These are phyloP conservation scores for Pogoniulus pusillus DNA, from an alignment of 2,797 vertebrate genomes.

Conservation along the genomic window DNA sequence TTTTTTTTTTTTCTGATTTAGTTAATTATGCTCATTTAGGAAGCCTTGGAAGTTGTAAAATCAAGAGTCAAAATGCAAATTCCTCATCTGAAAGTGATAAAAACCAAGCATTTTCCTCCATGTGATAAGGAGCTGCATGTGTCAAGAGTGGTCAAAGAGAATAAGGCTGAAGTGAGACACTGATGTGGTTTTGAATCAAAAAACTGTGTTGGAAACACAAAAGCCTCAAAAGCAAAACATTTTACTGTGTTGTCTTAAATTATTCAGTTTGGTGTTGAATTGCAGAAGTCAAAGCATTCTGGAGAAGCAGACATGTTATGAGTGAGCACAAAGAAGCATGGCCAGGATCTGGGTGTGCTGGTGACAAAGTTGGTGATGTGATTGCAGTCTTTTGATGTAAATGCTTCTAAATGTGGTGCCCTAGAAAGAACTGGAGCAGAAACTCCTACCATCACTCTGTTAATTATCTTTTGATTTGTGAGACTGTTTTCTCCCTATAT, in stretches of 20 bases:
- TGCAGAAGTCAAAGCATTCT: slow-evolving; percentile 8
- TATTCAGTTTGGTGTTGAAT: neutral
- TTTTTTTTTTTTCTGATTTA: neutral
- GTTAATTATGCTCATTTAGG: slow-evolving; percentile 10
- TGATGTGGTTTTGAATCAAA: neutral
- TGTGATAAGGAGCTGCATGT: neutral
- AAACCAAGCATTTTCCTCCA: neutral
- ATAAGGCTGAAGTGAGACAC: neutral
- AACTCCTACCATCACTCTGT: neutral
- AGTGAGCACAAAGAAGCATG: neutral
- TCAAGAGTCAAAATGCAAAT: neutral
- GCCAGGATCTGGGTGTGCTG: neutral
- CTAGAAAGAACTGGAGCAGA: neutral
- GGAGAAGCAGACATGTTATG: neutral
- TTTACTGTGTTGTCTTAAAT: neutral
- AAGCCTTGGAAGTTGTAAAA: neutral
- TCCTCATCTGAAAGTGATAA: neutral
- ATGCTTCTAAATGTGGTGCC: slow-evolving; percentile 1
- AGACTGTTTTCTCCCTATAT: neutral
- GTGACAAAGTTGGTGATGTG: slow-evolving; percentile 1
- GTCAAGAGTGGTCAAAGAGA: neutral
- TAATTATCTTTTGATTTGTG: neutral
- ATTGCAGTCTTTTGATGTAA: neutral
- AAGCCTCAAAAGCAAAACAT: neutral
- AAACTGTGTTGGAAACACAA: neutral